Conservation (phyloP, 2,797 vertebrate genomes). For the Enteromius treurensis region DNA sequence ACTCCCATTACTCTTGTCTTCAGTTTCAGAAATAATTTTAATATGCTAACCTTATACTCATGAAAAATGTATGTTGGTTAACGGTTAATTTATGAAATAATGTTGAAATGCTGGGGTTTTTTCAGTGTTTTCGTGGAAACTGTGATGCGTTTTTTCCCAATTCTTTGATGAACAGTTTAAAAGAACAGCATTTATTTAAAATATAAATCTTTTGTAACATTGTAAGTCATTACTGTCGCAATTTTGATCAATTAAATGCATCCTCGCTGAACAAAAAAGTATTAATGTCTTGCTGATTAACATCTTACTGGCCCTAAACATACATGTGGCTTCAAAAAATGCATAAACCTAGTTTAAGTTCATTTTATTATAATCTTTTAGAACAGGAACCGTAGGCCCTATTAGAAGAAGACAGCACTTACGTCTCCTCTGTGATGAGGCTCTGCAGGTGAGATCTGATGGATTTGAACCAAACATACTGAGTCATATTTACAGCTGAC, state of each 20-base stretch:
- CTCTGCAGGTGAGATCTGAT: conserved; percentile 2
- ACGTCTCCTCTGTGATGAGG: not conserved
- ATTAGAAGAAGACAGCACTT: not conserved
- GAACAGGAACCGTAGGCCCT: not conserved
- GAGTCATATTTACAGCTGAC: not conserved
- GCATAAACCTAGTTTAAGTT: not conserved
- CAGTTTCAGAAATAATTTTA: not conserved
- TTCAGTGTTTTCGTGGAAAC: not conserved
- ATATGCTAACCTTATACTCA: not conserved
- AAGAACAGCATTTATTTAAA: not conserved
- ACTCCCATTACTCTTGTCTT: not conserved
- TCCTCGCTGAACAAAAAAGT: not conserved
- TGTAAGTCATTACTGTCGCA: not conserved
- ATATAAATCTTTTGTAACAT: not conserved
- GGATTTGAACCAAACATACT: not conserved
- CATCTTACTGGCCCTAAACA: not conserved
- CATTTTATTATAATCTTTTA: not conserved
- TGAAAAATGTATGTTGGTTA: not conserved
- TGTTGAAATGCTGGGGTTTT: not conserved
- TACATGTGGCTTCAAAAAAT: not conserved
- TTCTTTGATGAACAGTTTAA: not conserved
- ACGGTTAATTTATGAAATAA: not conserved
- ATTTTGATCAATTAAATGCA: not conserved
- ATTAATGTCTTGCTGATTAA: not conserved
- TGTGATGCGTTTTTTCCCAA: not conserved